Evolutionary conservation across 2,888 invertebrate genomes (phyloP).

Genomic region (Coelinius sp.): DNA sequence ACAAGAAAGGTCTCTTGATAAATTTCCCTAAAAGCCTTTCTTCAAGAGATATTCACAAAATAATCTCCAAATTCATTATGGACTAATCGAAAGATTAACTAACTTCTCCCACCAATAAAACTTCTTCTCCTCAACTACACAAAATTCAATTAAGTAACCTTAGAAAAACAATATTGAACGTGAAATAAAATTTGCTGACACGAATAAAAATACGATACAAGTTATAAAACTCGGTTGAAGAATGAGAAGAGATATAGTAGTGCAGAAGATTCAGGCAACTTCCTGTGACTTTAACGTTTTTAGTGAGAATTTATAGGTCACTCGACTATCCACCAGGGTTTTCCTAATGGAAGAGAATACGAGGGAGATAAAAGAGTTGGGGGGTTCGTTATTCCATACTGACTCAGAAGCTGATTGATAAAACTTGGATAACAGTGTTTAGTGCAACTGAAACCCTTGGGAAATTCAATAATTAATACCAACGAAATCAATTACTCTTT

Average conservation of each 20-base stretch:
- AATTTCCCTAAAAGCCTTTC: too few relatives aligned
- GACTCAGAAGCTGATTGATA: background rate
- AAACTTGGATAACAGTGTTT: background rate
- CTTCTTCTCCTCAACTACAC: too few relatives aligned
- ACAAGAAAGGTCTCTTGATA: too few relatives aligned
- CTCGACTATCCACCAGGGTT: background rate
- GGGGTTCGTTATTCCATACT: background rate
- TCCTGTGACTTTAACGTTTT: background rate
- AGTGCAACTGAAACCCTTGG: background rate
- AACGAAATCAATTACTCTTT: background rate
- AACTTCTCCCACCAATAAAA: too few relatives aligned
- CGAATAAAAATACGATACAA: slow-evolving; percentile 9
- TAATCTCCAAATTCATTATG: background rate
- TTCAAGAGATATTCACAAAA: too few relatives aligned
- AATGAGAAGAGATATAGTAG: slow-evolving; percentile 12
- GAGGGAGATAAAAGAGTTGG: background rate
- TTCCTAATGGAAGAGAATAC: slow-evolving; percentile 4
- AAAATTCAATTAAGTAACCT: too few relatives aligned
- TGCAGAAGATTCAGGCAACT: slow-evolving; percentile 4
- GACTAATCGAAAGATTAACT: too few relatives aligned
- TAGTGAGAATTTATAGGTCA: slow-evolving; percentile 19
- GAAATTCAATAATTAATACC: background rate
- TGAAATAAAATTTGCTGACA: background rate
- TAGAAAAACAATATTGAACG: background rate
- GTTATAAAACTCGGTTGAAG: background rate